Evolutionary conservation across 2,888 invertebrate genomes (phyloP), one percentile per base, ranked within the genome.

Genomic region (Caenorhabditis becei): DNA sequence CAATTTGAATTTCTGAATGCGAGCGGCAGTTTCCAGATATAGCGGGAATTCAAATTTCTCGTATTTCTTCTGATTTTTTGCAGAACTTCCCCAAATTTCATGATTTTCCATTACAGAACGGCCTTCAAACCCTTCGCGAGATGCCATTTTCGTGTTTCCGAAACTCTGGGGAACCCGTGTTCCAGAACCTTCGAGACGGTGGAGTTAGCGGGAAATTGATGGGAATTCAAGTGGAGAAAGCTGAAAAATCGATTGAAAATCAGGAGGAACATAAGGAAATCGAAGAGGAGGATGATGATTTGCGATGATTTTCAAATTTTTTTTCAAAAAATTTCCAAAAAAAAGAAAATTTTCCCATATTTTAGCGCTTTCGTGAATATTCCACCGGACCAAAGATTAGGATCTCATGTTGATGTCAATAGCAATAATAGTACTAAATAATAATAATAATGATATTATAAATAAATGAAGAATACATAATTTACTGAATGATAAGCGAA

Each of bases 111-210:
- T 66, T 80, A 37, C 56, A 84, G 83, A 20, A 56, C 11, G 86
- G 86, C 0, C 77, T 86, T 7, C 11, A 65, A 51, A 75, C 77
- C 7, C 65, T 86, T 16, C 82, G 78, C 11, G 86, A 86, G 44
- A 51, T 86, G 49, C 86, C 86, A 7, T 86, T 86, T 44, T 82
- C 77, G 3, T 86, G 86, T 44, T 86, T 84, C 62, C 79, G 86
- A n/a, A 74, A 71, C 63, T n/a, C 81, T 16, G 80, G 77, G 0
- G 69, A 72, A 8, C 66, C 61, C 1, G 84, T 86, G 18, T 86
- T 79, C 54, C 41, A 71, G 35, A 80, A 83, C 20, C 74, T 86
- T 26, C 65, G 67, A 0, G 86, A 86, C 28, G 82, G 82, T 4
- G 86, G 86, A 1, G 20, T 81, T 23, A 75, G 83, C 44, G 86